These are phyloP conservation scores for Petrolisthes manimaculis DNA, from an alignment of 2,888 invertebrate species.

Conservation along the genomic window DNA sequence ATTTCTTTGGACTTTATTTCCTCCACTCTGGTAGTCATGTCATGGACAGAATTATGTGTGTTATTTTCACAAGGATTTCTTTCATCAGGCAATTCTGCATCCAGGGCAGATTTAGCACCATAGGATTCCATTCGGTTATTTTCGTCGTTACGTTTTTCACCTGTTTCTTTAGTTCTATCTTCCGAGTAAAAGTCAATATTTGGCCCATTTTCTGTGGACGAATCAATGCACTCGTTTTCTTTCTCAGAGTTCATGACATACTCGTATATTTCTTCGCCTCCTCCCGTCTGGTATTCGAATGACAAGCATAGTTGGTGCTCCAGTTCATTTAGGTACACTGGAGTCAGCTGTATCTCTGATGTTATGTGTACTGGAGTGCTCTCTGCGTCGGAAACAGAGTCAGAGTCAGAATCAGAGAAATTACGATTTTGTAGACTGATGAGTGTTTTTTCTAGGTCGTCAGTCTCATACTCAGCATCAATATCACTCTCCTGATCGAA, in stretches of 20 bases:
- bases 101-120: neutral
- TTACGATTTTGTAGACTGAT: neutral
- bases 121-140: neutral
- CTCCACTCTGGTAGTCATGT: neutral
- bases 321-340: neutral
- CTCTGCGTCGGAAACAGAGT: neutral
- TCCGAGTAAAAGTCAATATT: neutral
- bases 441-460: slow-evolving; percentile 21
- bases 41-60: neutral
- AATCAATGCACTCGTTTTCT: neutral
- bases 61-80: neutral
- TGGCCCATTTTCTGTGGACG: slow-evolving; percentile 18
- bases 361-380: neutral
- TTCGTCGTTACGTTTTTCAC: neutral
- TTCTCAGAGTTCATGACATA: neutral
- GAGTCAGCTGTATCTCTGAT: neutral
- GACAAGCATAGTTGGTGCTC: neutral
- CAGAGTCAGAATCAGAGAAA: slow-evolving; percentile 12
- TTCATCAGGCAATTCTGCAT: neutral
- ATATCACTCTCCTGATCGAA: neutral
- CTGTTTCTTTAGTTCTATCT: neutral
- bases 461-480: neutral
- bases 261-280: neutral
- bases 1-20: neutral
- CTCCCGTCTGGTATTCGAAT: neutral